These are phyloP conservation scores for Brienomyrus brachyistius DNA, from an alignment of 2,113 vertebrate species.

Conservation along the genomic window DNA sequence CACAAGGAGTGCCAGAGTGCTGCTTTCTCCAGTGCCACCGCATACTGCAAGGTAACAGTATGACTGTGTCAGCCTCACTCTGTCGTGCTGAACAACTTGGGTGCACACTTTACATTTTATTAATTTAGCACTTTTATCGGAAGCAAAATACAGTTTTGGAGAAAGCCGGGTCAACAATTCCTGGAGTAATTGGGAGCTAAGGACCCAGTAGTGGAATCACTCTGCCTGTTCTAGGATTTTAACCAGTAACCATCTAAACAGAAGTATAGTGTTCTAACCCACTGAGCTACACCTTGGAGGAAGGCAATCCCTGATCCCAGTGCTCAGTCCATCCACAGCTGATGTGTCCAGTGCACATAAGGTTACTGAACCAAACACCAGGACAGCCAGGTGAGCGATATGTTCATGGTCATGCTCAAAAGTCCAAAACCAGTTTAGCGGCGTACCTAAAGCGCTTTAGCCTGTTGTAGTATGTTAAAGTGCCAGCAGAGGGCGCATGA, in stretches of 20 bases:
- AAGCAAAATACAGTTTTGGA: too few relatives aligned
- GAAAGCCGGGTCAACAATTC: too few relatives aligned
- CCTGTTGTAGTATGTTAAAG: not conserved
- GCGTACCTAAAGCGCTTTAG: not conserved
- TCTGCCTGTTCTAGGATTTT: too few relatives aligned
- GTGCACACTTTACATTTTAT: too few relatives aligned
- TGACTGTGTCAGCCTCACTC: too few relatives aligned
- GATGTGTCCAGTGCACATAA: not conserved
- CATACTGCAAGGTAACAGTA: not conserved
- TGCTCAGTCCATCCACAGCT: not conserved
- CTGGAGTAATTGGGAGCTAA: too few relatives aligned
- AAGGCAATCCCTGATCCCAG: not conserved
- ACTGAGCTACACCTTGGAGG: not conserved
- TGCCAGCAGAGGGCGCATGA: not conserved
- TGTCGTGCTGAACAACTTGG: too few relatives aligned
- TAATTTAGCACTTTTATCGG: too few relatives aligned
- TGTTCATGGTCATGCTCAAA: not conserved
- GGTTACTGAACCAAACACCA: not conserved
- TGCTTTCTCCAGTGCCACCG: not conserved
- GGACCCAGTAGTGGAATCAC: too few relatives aligned
- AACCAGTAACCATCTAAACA: too few relatives aligned
- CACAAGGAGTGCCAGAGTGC: too few relatives aligned
- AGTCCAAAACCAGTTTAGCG: not conserved
- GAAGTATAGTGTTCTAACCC: not conserved
- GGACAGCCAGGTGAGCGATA: too few relatives aligned